Evolutionary conservation across 37 sponge, comb jelly and placozoan species (phyloP).

Genomic region (Tethya wilhelma): DNA sequence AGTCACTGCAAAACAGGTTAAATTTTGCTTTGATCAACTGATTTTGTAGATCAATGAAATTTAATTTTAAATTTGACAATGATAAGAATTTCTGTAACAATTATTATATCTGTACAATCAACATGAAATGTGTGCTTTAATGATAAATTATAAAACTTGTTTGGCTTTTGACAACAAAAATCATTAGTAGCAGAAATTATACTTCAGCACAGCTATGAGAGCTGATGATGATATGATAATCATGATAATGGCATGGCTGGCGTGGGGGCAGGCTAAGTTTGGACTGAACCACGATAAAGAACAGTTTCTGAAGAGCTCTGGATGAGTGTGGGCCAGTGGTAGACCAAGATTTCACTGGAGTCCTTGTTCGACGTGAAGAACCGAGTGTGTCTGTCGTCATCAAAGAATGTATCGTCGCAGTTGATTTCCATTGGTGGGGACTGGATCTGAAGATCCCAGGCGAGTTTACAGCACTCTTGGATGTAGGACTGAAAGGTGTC

Average conservation of each 20-base stretch:
- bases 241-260: background rate
- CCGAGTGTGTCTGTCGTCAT: constrained; percentile 43
- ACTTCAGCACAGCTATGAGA: too few relatives aligned
- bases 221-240: background rate
- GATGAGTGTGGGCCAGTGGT: constrained; percentile 69
- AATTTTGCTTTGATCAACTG: too few relatives aligned
- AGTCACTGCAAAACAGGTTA: too few relatives aligned
- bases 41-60: too few relatives aligned
- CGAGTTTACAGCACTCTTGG: constrained; percentile 51
- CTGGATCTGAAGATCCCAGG: constrained; percentile 76
- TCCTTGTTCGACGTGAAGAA: constrained; percentile 37
- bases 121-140: too few relatives aligned
- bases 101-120: too few relatives aligned
- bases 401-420: constrained; percentile 35
- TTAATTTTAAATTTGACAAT: too few relatives aligned
- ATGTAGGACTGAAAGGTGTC: constrained; percentile 25
- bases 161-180: too few relatives aligned
- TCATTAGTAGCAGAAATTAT: too few relatives aligned
- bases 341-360: constrained; percentile 13
- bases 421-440: constrained; percentile 60
- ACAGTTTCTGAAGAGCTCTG: constrained; percentile 36
- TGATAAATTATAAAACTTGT: too few relatives aligned
- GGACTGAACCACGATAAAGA: constrained; percentile 6
- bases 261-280: background rate
- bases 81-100: too few relatives aligned